Evolutionary conservation across 2,888 invertebrate genomes (phyloP), one percentile per base, ranked within the genome.

Genomic region (Drosophila tripunctata): DNA sequence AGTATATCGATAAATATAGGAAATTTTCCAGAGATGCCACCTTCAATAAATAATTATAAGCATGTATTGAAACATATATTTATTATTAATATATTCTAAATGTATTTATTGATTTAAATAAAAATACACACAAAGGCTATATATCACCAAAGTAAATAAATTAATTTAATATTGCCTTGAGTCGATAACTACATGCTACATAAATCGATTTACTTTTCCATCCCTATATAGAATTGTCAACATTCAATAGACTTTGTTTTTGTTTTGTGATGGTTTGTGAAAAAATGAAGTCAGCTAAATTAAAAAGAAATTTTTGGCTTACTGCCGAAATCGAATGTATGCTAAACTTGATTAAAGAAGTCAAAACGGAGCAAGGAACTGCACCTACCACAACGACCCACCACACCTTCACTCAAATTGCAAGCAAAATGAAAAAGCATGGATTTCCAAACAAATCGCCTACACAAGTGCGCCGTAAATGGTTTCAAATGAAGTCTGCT

Each of bases 401-500:
- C 21, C 84, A 79, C 19, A 90, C 89, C 0, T 89, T 89, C 50
- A 78, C 86, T 0, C 89, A 88, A 62, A 89, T 89, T 21, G 89
- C 89, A 0, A 88, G 76, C 21, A 87, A 83, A 66, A 89, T 89
- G 89, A 87, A 78, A 57, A 86, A 78, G 12, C 70, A 74, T 19
- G 89, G 90, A 22, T 89, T 86, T 33, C 86, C 89, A 3, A 90
- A 89, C 48, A 89, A 89, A 60, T 82, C 89, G 1, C 87, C 89
- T 1, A 87, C 89, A 0, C 89, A 89, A 68, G 87, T 89, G 4
- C 70, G 89, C 21, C 67, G 89, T 4, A 89, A 89, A 33, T 89
- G 89, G 89, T 89, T 89, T 54, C 89, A 89, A 67, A 89, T 89
- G 89, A 89, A 89, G 50, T 90, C 90, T 0, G 89, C 89, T 0